Evolutionary conservation across 2,113 vertebrate species (phyloP).

Genomic region (Perca flavescens): DNA sequence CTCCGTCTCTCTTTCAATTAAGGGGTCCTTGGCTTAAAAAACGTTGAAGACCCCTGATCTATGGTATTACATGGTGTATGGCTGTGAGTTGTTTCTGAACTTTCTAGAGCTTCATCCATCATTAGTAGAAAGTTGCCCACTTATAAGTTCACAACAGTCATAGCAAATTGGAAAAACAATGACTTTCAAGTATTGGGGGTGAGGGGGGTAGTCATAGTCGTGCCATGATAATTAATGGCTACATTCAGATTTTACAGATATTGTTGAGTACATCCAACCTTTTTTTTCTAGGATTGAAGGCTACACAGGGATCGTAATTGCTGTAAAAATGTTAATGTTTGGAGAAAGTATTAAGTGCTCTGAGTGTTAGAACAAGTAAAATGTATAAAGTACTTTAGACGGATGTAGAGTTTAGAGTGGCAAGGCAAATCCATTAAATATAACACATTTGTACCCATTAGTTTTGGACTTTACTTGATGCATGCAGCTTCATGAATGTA

Average conservation of each 20-base stretch:
- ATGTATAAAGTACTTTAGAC: constrained; percentile 25
- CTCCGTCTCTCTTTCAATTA: too few species aligned
- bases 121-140: neutral
- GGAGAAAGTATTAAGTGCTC: constrained; percentile 21
- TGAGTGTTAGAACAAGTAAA: constrained; percentile 33
- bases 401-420: constrained; percentile 13
- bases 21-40: too few species aligned
- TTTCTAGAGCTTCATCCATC: constrained; percentile 23
- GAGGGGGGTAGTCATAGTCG: too few species aligned
- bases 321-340: constrained; percentile 27
- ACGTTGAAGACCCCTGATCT: neutral
- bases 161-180: too few species aligned
- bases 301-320: constrained; percentile 2
- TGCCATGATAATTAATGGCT: too few species aligned
- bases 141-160: too few species aligned
- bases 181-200: too few species aligned
- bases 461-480: constrained; percentile 36
- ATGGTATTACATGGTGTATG: neutral
- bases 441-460: constrained; percentile 55
- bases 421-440: constrained; percentile 38
- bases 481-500: constrained; percentile 42
- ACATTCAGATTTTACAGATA: neutral
- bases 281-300: neutral
- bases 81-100: neutral
- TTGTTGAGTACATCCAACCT: neutral